Percentiles rank a stretch among this genome's conserved stretches.
Conservation (phyloP, 2,797 vertebrate genomes). For the Takifugu ocellatus region DNA sequence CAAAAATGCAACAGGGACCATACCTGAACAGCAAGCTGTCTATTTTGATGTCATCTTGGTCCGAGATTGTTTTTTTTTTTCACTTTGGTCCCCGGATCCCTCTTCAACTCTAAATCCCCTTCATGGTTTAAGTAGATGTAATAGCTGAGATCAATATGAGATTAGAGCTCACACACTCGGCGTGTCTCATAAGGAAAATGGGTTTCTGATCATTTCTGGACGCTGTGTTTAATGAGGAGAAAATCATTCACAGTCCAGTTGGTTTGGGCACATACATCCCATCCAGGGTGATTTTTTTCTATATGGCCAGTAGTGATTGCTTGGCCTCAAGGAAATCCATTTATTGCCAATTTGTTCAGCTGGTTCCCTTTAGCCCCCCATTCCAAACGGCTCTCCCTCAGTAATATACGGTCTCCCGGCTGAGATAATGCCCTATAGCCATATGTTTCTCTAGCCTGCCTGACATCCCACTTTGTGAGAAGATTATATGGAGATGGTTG, state of each 20-base stretch:
- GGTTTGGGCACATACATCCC: constrained; percentile 7
- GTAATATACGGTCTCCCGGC: constrained; percentile 51
- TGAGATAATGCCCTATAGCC: constrained; percentile 60
- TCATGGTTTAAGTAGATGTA: constrained; percentile 36
- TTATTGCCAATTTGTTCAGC: constrained; percentile 48
- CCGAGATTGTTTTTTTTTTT: constrained; percentile 22
- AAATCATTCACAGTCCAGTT: constrained; percentile 25
- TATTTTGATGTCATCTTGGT: constrained; percentile 10
- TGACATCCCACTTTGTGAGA: constrained; percentile 51
- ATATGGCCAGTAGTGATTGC: constrained; percentile 23
- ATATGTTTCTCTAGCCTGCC: constrained; percentile 61
- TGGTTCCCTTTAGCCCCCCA: constrained; percentile 39
- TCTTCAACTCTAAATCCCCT: constrained; percentile 22
- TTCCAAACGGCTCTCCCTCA: constrained; percentile 45
- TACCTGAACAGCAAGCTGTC: constrained; percentile 17
- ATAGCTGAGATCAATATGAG: constrained; percentile 42
- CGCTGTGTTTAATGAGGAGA: constrained; percentile 16
- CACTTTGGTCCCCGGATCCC: constrained; percentile 6
- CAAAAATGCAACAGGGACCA: constrained; percentile 26
- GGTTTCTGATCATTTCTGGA: constrained; percentile 23
- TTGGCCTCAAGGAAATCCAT: constrained; percentile 53
- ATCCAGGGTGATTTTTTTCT: constrained; percentile 14
- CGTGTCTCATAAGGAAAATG: constrained; percentile 28
- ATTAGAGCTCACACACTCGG: constrained; percentile 30
- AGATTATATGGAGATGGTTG: constrained; percentile 60